Base-by-base conservation (phyloP, 2,113 vertebrate genomes). In the Pelusios castaneus region DNA sequence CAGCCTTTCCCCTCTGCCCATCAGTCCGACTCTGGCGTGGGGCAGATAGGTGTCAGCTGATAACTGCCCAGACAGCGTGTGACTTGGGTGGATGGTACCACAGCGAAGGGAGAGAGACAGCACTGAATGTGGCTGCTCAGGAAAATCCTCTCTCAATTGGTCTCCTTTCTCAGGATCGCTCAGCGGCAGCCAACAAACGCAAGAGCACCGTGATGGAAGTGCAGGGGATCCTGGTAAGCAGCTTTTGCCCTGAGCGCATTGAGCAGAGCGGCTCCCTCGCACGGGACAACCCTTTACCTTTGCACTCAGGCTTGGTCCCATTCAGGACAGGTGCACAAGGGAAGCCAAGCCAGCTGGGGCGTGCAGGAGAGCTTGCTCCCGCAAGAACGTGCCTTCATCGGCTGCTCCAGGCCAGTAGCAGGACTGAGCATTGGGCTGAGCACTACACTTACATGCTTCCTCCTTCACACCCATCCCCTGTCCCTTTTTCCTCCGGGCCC, bases 201-300 rank as follows among this genome's bases (percentile, higher is more conserved):
- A 97, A 98, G 58, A 99, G 98, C 11, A 0, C 22, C 0, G 98
- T 88, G 0, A 13, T 97, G 82, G 98, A 99, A 91, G 92, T 99
- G 70, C 98, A 98, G 90, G 97, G 95, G 70, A 97, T 99, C 87
- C 95, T 99, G 98, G 98, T 98, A 97, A 97, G 96, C 86, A 24
- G 9, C 24, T 3, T n/a, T 10, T 5, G 16, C 2, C 55, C 34
- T 3, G 2, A 4, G 9, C 24, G 2, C 7, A 29, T 16, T 31
- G 51, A 52, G 45, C 6, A 25, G 41, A 34, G 4, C 4, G 45
- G 9, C 54, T 31, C 8, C 49, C 10, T 16, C 21, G 78, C 47
- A 21, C 5, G n/a, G 49, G 73, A 47, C 27, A 67, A 9, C 47
- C 31, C 51, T 54, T 13, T 4, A 56, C 47, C 6, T 21, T 41